phyloP scores from a whole-genome alignment of 92 coral and sea anemone species.

The Bergia sp. region DNA sequence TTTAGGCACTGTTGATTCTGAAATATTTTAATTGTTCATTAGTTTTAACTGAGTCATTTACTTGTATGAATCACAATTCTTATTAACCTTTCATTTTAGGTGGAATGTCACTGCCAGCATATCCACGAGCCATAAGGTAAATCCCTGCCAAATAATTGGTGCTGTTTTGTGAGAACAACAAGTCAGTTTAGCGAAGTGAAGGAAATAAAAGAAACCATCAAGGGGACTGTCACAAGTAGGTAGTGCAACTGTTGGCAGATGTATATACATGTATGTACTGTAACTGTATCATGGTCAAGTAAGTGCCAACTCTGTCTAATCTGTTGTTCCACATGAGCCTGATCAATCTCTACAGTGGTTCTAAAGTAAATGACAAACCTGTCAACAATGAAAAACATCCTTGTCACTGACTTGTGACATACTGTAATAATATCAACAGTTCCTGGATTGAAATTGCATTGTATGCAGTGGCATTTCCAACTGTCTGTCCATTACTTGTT shows the following conservation, averaged over 20 bases:
- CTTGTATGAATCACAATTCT: too few species aligned
- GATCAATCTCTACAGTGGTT: too few species aligned
- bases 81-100: slow-evolving; percentile 77
- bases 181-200: background rate
- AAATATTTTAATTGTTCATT: background rate
- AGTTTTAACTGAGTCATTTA: background rate
- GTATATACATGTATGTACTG: too few species aligned
- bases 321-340: too few species aligned
- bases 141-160: slow-evolving; percentile 86
- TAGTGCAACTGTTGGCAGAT: too few species aligned
- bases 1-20: background rate
- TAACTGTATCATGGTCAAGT: too few species aligned
- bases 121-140: slow-evolving; percentile 83
- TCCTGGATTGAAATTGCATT: background rate
- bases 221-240: too few species aligned
- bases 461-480: background rate
- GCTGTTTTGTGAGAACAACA: slow-evolving; percentile 54
- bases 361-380: too few species aligned
- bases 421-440: background rate
- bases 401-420: too few species aligned
- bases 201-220: background rate
- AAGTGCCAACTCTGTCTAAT: too few species aligned
- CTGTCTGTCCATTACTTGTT: background rate
- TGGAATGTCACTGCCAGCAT: slow-evolving; percentile 72
- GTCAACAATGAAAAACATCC: too few species aligned